Conservation (phyloP, 2,113 vertebrate species). For the Turdus rufiventris region DNA sequence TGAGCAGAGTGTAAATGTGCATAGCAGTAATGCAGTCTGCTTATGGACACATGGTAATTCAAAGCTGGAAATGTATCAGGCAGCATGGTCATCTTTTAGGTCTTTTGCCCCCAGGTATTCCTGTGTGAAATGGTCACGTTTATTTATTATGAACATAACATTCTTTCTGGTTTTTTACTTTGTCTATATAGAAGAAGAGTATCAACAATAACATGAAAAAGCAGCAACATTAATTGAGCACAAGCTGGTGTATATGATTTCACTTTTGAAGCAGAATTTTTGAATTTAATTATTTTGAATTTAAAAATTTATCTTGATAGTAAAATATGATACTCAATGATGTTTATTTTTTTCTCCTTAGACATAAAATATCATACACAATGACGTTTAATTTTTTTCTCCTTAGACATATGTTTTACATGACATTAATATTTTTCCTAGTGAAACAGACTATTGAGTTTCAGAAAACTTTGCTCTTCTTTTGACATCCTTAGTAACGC, state of each 20-base stretch:
- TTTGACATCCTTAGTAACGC: not conserved
- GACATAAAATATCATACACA: not conserved
- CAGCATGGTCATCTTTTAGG: not conserved
- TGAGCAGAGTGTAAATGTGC: not conserved
- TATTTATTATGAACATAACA: not conserved
- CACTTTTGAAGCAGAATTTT: not conserved
- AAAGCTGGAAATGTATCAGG: not conserved
- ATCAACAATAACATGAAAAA: not conserved
- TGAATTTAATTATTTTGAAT: not conserved
- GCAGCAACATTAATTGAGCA: not conserved
- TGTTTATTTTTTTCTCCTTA: not conserved
- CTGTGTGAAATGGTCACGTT: not conserved
- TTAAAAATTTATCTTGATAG: not conserved
- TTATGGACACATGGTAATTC: not conserved
- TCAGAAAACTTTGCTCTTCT: not conserved
- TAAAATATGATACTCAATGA: not conserved
- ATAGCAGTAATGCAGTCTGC: not conserved
- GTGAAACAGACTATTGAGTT: not conserved
- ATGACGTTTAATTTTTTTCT: not conserved
- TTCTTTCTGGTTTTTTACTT: not conserved
- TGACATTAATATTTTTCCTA: not conserved
- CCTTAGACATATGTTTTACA: not conserved
- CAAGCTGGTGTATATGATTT: not conserved
- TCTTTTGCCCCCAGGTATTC: not conserved
- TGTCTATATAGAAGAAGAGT: not conserved